Base-by-base conservation (phyloP, 2,113 vertebrate genomes). In the Eulacestoma nigropectus region DNA sequence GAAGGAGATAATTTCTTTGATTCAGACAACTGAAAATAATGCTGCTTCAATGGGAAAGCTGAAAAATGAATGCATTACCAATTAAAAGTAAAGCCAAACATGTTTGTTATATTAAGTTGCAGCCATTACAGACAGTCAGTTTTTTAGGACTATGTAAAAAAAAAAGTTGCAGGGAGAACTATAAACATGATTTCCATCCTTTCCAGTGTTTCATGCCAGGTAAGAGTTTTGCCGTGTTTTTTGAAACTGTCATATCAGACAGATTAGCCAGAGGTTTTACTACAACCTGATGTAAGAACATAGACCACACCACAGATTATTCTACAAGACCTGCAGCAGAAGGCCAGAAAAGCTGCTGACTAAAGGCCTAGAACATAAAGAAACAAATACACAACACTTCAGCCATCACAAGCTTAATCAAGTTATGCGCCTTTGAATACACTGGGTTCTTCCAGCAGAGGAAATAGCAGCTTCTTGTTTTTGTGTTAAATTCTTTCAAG, bases 381-480 rank as follows among this genome's bases (percentile, higher is more conserved):
- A 79, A 60, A 67, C 1, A 1, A 75, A 55, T n/a, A 47, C n/a
- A 55, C 72, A 69, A 25, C 46, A 49, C 46, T 70, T 63, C 14
- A 82, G 13, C 67, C 42, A 29, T 15, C 3, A 1, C 19, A 39
- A 83, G 7, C 56, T 62, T 60, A 20, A 78, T 73, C 19, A 46
- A 47, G 29, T 63, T 81, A 23, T 6, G 11, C 72, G 59, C 32
- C 89, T 88, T 85, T 87, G 77, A 95, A 86, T 47, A 77, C 42
- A 33, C 26, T 35, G 57, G 20, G 65, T 75, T 77, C 35, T 88
- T 56, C 79, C 56, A 72, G 72, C 89, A 64, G 50, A 89, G 72
- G 89, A 96, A 97, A 56, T 39, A 30, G 62, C 68, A 69, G 35
- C 60, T 50, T 83, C 95, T 95, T 95, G 82, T 65, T 80, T 94